Percentiles rank a stretch among this genome's conserved stretches.
Evolutionary conservation across 2,888 invertebrate genomes (phyloP).

Genomic region (Dicycla oo): DNA sequence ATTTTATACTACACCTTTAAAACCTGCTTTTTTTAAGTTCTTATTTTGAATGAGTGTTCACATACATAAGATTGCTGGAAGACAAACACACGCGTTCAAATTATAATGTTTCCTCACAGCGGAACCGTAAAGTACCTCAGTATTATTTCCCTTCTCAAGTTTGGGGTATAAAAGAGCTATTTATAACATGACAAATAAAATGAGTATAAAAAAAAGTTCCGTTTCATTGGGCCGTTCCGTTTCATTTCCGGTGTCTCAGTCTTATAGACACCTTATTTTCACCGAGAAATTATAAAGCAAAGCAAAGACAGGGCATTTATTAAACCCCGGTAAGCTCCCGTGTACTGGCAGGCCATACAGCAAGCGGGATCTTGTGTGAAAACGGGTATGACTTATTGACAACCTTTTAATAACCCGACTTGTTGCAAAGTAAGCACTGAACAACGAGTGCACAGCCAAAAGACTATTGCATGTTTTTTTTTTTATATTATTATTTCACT

Average conservation of each 20-base stretch:
- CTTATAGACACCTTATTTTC: slow-evolving; percentile 78
- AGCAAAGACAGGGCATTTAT: slow-evolving; percentile 83
- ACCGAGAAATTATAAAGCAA: slow-evolving; percentile 78
- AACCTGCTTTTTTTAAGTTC: neutral
- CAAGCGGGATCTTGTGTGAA: slow-evolving; percentile 36
- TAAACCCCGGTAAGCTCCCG: slow-evolving; percentile 73
- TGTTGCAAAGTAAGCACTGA: neutral
- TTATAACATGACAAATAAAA: slow-evolving; percentile 61
- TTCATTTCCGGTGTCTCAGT: slow-evolving; percentile 76
- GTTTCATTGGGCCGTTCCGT: slow-evolving; percentile 63
- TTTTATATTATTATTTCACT: too few relatives aligned
- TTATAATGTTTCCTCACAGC: neutral
- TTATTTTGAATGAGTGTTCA: neutral
- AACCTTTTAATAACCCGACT: neutral
- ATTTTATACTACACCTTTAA: neutral
- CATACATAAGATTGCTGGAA: neutral
- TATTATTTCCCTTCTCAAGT: slow-evolving; percentile 30
- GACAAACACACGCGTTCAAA: neutral
- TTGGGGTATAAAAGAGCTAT: slow-evolving; percentile 56
- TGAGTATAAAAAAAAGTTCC: slow-evolving; percentile 58
- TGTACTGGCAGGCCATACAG: slow-evolving; percentile 64
- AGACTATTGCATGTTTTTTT: too few relatives aligned
- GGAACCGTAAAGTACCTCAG: slow-evolving; percentile 15
- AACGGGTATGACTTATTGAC: neutral
- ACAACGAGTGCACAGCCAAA: neutral